These are phyloP conservation scores for Miichthys miiuy DNA, from an alignment of 2,797 vertebrate genomes.

Conservation along the genomic window DNA sequence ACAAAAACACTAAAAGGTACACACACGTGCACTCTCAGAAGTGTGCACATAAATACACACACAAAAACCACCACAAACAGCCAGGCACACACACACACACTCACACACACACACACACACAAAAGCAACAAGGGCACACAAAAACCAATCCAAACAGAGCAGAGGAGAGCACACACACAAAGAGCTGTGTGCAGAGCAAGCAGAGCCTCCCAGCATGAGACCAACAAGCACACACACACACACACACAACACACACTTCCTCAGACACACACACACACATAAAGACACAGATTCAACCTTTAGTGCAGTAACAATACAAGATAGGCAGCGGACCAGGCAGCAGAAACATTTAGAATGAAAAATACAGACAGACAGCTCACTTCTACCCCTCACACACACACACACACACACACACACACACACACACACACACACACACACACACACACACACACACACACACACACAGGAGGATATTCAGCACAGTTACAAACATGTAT, in stretches of 20 bases:
- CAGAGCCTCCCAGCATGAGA: slow-evolving; percentile 68
- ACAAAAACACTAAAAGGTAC: slow-evolving; percentile 32
- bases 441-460: slow-evolving; percentile 23
- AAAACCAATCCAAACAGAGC: slow-evolving; percentile 77
- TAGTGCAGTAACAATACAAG: slow-evolving; percentile 66
- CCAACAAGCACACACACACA: slow-evolving; percentile 42
- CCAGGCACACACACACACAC: not conserved
- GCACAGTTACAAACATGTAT: slow-evolving; percentile 1
- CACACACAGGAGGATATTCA: not conserved
- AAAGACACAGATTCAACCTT: slow-evolving; percentile 68
- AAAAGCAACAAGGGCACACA: slow-evolving; percentile 61
- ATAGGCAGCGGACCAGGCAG: slow-evolving; percentile 57
- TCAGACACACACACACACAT: slow-evolving; percentile 44
- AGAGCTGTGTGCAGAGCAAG: slow-evolving; percentile 72
- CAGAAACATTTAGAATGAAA: slow-evolving; percentile 63
- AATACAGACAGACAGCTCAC: slow-evolving; percentile 63
- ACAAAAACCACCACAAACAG: slow-evolving; percentile 45
- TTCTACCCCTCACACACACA: slow-evolving; percentile 23
- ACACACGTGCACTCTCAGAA: slow-evolving; percentile 33
- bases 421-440: slow-evolving; percentile 24
- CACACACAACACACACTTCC: slow-evolving; percentile 29
- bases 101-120: slow-evolving; percentile 18
- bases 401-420: slow-evolving; percentile 8
- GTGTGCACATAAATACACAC: slow-evolving; percentile 43
- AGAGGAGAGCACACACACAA: slow-evolving; percentile 66